Base-by-base conservation (phyloP, 2,888 invertebrate species). In the Parnassius mnemosyne region DNA sequence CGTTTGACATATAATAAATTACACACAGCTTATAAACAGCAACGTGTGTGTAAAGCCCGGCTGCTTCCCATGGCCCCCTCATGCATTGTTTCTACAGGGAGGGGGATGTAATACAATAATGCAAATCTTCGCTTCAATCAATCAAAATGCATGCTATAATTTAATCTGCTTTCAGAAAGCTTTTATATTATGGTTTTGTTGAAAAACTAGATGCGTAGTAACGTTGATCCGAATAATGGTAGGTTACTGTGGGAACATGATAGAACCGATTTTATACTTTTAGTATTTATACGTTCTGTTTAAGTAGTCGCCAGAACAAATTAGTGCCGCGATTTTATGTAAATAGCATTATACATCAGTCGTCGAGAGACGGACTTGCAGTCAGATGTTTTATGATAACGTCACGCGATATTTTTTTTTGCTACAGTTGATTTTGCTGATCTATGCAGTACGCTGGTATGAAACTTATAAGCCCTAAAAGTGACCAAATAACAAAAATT, bases 71-170 rank as follows among this genome's bases (percentile, higher is more conserved):
- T 63, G 49, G 52, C 55, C 43, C 20, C 41, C 49, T 56, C 60
- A 34, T 34, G 50, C 41, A 42, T 59, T 63, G 59, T 63, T 63
- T 56, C 59, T 51, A 56, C 13, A 12, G 51, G 47, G 63, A 16
- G 51, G 52, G 63, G 59, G 54, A 42, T 63, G 47, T 46, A 59
- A 50, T 53, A 25, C 41, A 59, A 63, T 63, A 59, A 59, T 63
- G 60, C 59, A 63, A 63, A 59, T 58, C 58, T 55, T 10, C 13
- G 52, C 47, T 55, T 56, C 60, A 52, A 63, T 63, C 60, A 56
- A 63, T 63, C 63, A 63, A 57, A 56, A 60, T 47, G 56, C 57
- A 53, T 42, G 49, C 16, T 55, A 52, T 58, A 42, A 59, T 55
- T 59, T 55, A 58, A 59, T 41, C 44, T 12, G 49, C 43, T 52